Evolutionary conservation across 2,113 vertebrate genomes (phyloP), one percentile per base, ranked within the genome.

Genomic region (Bubalus kerabau): DNA sequence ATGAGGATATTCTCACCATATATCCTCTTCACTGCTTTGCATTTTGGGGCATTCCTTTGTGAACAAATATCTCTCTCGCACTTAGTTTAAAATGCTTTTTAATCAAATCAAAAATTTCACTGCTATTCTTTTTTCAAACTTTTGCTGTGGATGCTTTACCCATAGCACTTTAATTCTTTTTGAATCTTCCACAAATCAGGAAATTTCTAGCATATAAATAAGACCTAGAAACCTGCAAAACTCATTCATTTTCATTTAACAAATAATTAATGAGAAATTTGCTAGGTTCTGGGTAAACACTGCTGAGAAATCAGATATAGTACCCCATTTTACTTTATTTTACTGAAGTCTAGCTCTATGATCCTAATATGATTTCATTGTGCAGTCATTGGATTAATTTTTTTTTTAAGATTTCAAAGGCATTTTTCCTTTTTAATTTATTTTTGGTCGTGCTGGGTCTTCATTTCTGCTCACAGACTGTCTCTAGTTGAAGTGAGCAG

Each of bases 221-320:
- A 78, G 14, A 84, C 8, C 6, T 24, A 62, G 12, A 57, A 62
- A 59, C 6, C 9, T 36, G 1, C 2, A 84, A 15, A 30, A 3
- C 74, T 89, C n/a, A 52, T 87, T 90, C 21, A 84, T 78, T 92
- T 76, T 90, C 30, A 84, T 71, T 94, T 67, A 78, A 59, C 16
- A 67, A 36, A 52, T 50, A 67, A 24, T 43, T 85, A 43, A 23
- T 64, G 40, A n/a, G 1, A 36, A 94, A 90, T 40, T 59, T 26
- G 6, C 2, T 36, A 54, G 32, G 2, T 86, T 87, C 7, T 59
- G 7, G 40, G 13, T 7, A 90, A 62, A 87, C 6, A 71, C 10
- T 74, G 2, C 0, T 57, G 36, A 91, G 32, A 92, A 94, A 80
- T 24, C 9, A 71, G 15, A 16, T 30, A 14, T 7, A 89, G 52